A percentile compares a stretch with the other conserved stretches of the same genome.
Evolutionary conservation across 2,888 invertebrate species (phyloP).

Genomic region (Mesoligia furuncula): DNA sequence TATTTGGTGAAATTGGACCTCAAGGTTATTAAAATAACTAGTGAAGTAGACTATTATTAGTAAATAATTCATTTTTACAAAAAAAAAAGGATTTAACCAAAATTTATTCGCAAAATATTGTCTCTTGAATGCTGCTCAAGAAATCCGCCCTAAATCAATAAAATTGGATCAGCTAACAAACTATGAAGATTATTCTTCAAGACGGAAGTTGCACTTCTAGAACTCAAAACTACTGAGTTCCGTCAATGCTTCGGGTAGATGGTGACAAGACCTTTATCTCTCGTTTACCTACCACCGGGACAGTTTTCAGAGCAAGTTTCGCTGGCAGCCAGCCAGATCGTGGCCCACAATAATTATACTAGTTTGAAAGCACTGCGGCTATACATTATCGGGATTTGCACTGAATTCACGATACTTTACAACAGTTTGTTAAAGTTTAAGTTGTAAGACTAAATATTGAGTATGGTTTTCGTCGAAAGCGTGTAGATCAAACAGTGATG

Average conservation of each 20-base stretch:
- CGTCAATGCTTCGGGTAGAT: conserved; percentile 9
- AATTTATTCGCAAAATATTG: too few relatives aligned
- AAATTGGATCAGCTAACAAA: neutral
- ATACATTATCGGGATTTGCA: conserved; percentile 52
- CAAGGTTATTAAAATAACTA: too few relatives aligned
- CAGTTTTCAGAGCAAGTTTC: conserved; percentile 57
- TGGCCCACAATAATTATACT: conserved; percentile 64
- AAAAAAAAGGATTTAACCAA: too few relatives aligned
- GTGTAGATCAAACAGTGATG: neutral
- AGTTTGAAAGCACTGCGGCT: conserved; percentile 53
- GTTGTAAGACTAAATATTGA: neutral
- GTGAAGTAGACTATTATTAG: too few relatives aligned
- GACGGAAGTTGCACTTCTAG: conserved; percentile 7
- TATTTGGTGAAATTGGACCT: too few relatives aligned
- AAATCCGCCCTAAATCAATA: neutral
- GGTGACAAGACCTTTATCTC: conserved; percentile 52
- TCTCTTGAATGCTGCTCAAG: too few relatives aligned
- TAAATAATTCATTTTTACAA: too few relatives aligned
- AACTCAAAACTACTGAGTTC: conserved; percentile 25
- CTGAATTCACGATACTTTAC: conserved; percentile 34
- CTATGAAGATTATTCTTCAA: neutral
- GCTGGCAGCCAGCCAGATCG: conserved; percentile 63
- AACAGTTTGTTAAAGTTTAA: conserved; percentile 33
- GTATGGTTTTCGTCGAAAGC: neutral
- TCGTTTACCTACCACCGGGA: conserved; percentile 34